Percentiles rank a stretch among this genome's conserved stretches.
These are phyloP conservation scores for Setipinna tenuifilis DNA, from an alignment of 2,797 vertebrate genomes.

Conservation along the genomic window DNA sequence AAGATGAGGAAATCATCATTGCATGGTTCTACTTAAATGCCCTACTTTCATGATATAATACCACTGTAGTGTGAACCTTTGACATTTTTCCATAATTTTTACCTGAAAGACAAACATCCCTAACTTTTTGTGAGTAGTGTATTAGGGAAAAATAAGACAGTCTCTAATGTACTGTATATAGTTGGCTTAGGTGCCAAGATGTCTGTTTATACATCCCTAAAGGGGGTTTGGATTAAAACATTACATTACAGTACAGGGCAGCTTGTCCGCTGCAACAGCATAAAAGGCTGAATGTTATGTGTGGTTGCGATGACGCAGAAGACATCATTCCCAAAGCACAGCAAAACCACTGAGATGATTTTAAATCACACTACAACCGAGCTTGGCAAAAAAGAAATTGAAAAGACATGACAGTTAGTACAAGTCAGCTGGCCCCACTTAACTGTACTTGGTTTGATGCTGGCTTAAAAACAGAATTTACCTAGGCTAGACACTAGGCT, in stretches of 20 bases:
- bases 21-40: no score
- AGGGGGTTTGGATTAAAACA: background rate
- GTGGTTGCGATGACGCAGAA: background rate
- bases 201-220: background rate
- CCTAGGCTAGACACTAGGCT: background rate
- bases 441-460: background rate
- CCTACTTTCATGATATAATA: no score
- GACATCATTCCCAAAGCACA: background rate
- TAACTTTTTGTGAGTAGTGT: no score
- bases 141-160: no score
- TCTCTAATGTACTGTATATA: background rate
- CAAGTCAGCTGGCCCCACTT: background rate
- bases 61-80: no score
- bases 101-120: no score
- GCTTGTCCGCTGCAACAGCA: background rate
- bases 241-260: background rate
- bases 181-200: background rate
- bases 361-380: no score
- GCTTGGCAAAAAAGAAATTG: background rate
- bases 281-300: background rate
- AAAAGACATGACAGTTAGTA: background rate
- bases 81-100: no score
- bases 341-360: background rate
- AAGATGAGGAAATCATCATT: no score
- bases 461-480: background rate